Conservation (phyloP, 2,797 vertebrate species). For the Orientallactaga sibirica region DNA sequence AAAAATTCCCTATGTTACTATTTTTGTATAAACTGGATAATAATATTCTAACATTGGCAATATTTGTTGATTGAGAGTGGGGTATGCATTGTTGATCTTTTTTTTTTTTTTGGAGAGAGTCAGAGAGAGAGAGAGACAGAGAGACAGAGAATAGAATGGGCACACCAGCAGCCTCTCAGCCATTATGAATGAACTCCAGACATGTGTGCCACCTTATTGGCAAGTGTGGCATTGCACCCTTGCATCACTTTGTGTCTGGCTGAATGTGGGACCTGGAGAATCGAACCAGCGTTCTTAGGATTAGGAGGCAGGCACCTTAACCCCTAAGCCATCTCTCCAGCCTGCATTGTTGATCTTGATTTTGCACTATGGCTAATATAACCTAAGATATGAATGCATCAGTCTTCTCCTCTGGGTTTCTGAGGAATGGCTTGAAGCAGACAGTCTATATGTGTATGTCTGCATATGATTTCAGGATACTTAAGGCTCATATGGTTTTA, state of each 20-base stretch:
- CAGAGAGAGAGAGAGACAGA: no score
- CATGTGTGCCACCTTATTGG: no score
- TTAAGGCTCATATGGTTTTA: not conserved
- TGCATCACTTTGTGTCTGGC: no score
- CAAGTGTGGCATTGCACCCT: no score
- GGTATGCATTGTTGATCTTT: not conserved
- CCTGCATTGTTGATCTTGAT: not conserved
- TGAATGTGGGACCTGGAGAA: no score
- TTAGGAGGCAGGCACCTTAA: no score
- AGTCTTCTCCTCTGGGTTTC: not conserved
- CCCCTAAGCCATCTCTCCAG: no score
- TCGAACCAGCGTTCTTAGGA: no score
- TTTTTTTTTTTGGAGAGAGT: no score
- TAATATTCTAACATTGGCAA: not conserved
- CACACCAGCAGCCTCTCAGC: no score
- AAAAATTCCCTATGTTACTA: not conserved
- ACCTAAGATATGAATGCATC: not conserved
- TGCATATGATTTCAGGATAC: not conserved
- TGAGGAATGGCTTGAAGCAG: not conserved
- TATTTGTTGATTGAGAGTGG: not conserved
- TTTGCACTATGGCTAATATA: not conserved
- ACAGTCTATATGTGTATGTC: not conserved
- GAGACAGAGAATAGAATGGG: no score
- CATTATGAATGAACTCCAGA: no score
- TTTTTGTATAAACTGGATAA: constrained; percentile 9